Evolutionary conservation across 35 echinoderm and acorn worm genomes (phyloP), one percentile per base, ranked within the genome.

Genomic region (Ophiothrix spiculata): DNA sequence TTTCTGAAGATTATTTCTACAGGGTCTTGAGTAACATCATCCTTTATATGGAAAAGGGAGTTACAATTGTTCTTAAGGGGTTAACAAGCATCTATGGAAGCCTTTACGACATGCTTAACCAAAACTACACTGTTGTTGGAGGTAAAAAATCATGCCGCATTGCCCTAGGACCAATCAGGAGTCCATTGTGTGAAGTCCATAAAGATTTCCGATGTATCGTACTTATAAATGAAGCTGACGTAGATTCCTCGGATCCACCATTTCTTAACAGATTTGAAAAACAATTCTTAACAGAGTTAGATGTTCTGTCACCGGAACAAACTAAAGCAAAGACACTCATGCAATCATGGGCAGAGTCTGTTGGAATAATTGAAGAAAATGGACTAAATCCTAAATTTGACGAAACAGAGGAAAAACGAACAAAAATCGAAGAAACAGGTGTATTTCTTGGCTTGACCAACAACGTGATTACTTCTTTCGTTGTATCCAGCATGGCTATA

Each of bases 251-350:
- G 12, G 75, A 86, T 77, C 84, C 84, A 4, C 84, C 84, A 21
- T 76, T 86, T 31, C 73, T 86, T 21, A 86, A 86, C 35, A 38
- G 84, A 76, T 86, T 86, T 86, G 84, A 86, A 32, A 86, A 86
- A 31, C 84, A 86, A 34, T 40, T 64, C 11, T 64, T 86, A 31
- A 75, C 25, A 28, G 75, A 76, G 36, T 39, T 31, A 19, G 73
- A 86, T 77, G 34, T 86, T 45, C 31, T 86, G 0, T 36, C 34
- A 12, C 34, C 36, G 33, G 0, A 16, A 31, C 84, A 86, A 31
- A 46, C 31, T 14, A 19, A 31, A 38, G 75, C 69, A 0, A 86
- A 76, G 2, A 35, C 11, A n/a, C 28, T 29, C 0, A 4, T 86
- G 16, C 64, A 33, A 13, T 31, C 32, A n/a, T 86, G 84, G 84